These are phyloP conservation scores for Orcinus orca DNA, from an alignment of 2,113 vertebrate species.

Conservation along the genomic window DNA sequence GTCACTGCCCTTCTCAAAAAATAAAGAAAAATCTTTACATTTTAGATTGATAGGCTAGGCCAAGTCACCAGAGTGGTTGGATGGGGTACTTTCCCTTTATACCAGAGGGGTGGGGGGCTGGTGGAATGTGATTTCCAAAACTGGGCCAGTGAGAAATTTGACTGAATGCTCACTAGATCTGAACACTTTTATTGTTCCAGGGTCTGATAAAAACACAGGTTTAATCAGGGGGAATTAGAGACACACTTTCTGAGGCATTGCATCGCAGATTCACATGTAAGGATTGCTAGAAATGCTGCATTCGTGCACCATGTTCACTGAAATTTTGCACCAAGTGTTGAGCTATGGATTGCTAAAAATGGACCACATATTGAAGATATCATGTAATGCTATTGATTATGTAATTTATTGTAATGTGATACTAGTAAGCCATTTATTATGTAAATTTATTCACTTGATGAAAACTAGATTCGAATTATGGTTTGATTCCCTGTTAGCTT, in stretches of 20 bases:
- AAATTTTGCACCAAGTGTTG: neutral
- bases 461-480: neutral
- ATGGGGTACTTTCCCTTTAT: neutral
- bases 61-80: neutral
- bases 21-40: neutral
- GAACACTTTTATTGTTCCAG: neutral
- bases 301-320: neutral
- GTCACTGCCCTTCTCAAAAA: neutral
- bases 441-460: neutral
- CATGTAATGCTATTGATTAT: neutral
- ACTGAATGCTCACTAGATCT: neutral
- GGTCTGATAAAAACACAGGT: neutral
- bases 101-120: rapidly evolving
- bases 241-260: neutral
- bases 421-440: neutral
- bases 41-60: neutral
- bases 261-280: neutral
- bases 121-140: neutral
- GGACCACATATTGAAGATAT: neutral
- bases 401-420: neutral
- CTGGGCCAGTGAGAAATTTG: neutral
- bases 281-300: neutral
- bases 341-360: neutral
- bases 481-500: neutral
- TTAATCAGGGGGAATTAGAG: neutral